Percentiles rank a stretch among this genome's conserved stretches.
Conservation (phyloP, 37 sponge, comb jelly and placozoan species). For the Diacarnus erythraeanus region DNA sequence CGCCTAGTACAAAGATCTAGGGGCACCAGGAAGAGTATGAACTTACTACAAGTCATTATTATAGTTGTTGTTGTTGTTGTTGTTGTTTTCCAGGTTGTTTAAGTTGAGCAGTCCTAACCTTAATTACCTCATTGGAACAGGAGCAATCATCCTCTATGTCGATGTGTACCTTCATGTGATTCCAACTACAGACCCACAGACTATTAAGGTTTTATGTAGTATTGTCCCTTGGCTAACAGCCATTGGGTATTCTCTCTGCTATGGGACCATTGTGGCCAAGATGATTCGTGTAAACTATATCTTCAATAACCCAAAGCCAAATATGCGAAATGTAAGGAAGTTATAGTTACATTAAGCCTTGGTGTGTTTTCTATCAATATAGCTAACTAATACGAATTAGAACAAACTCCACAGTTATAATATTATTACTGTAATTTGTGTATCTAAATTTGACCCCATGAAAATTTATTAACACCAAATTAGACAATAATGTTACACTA, state of each 20-base stretch:
- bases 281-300: conserved; percentile 59
- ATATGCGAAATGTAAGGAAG: not conserved
- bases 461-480: too few species aligned
- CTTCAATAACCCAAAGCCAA: conserved; percentile 34
- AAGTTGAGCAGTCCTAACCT: conserved; percentile 45
- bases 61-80: too few species aligned
- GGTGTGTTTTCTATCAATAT: not conserved
- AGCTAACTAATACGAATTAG: too few species aligned
- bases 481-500: too few species aligned
- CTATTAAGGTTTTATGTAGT: conserved; percentile 38
- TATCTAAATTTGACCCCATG: too few species aligned
- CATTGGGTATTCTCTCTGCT: conserved; percentile 60
- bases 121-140: conserved; percentile 45
- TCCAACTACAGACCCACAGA: not conserved
- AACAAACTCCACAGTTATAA: too few species aligned
- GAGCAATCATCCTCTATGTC: conserved; percentile 51
- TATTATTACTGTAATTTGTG: too few species aligned
- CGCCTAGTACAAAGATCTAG: too few species aligned
- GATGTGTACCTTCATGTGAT: conserved; percentile 11
- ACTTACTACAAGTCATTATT: too few species aligned
- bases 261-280: conserved; percentile 52
- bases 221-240: conserved; percentile 30
- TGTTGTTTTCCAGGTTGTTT: conserved; percentile 16
- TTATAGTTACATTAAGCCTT: not conserved
- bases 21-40: too few species aligned